Percentiles rank a stretch among this genome's conserved stretches.
Evolutionary conservation across 2,797 vertebrate species (phyloP).

Genomic region (Pipistrellus nathusii): DNA sequence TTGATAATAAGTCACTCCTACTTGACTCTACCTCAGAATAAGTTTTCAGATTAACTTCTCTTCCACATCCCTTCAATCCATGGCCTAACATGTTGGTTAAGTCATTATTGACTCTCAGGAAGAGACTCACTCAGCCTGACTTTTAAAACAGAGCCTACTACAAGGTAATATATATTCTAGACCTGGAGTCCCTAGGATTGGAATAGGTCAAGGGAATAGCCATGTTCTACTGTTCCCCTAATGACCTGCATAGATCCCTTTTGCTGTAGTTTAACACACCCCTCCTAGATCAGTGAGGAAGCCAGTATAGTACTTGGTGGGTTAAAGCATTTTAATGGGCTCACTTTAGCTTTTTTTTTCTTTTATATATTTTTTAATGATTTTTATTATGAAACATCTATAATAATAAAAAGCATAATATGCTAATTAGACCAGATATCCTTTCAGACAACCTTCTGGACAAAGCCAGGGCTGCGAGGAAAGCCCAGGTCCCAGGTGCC

Average conservation of each 20-base stretch:
- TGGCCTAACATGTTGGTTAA: neutral
- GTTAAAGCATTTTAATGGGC: neutral
- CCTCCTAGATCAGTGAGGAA: neutral
- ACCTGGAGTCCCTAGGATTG: neutral
- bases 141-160: neutral
- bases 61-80: neutral
- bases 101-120: neutral
- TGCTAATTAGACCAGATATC: too few species aligned
- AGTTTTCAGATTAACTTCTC: conserved; percentile 18
- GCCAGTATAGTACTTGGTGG: neutral
- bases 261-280: neutral
- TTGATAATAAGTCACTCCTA: neutral
- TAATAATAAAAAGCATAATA: too few species aligned
- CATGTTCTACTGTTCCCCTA: neutral
- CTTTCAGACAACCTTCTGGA: too few species aligned
- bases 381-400: too few species aligned
- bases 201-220: neutral
- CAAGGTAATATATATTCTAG: neutral
- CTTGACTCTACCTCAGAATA: neutral
- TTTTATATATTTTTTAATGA: too few species aligned
- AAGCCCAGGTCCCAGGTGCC: too few species aligned
- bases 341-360: neutral
- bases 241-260: neutral
- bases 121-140: neutral
- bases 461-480: too few species aligned